Evolutionary conservation across 2,113 vertebrate genomes (phyloP).

Genomic region (Ivindomyrus marchei): DNA sequence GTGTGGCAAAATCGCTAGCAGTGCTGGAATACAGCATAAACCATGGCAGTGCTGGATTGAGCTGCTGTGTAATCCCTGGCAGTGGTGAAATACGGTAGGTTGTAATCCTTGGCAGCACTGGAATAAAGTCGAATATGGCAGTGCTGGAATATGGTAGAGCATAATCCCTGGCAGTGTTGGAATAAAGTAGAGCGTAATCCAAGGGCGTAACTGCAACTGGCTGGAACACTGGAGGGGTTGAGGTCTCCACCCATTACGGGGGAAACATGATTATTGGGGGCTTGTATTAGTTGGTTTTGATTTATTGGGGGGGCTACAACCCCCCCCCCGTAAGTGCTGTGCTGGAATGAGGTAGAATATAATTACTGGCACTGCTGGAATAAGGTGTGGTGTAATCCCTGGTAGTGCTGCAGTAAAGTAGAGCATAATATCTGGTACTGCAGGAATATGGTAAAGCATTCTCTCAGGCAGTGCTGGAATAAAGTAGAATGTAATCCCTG

Average conservation of each 20-base stretch:
- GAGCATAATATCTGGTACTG: not conserved
- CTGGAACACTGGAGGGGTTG: not conserved
- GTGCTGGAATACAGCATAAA: not conserved
- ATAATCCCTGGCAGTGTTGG: too few relatives aligned
- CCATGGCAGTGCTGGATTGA: not conserved
- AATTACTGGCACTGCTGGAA: not conserved
- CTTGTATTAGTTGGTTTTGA: too few relatives aligned
- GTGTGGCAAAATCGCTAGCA: not conserved
- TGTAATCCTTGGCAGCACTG: not conserved
- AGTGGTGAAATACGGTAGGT: not conserved
- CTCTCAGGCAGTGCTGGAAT: too few relatives aligned
- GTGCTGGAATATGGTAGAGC: too few relatives aligned
- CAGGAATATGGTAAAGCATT: too few relatives aligned
- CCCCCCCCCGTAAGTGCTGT: not conserved
- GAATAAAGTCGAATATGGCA: not conserved
- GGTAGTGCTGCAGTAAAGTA: not conserved
- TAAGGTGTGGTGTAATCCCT: not conserved
- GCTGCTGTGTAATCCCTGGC: not conserved
- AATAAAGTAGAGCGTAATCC: not conserved
- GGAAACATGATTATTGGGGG: too few relatives aligned
- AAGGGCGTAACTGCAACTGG: not conserved
- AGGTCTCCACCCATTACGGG: too few relatives aligned
- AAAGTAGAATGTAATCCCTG: not conserved
- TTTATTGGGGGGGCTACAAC: too few relatives aligned
- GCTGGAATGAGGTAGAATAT: not conserved